Evolutionary conservation across 2,888 invertebrate species (phyloP), one percentile per base, ranked within the genome.

Genomic region (Protodeltote pygarga): DNA sequence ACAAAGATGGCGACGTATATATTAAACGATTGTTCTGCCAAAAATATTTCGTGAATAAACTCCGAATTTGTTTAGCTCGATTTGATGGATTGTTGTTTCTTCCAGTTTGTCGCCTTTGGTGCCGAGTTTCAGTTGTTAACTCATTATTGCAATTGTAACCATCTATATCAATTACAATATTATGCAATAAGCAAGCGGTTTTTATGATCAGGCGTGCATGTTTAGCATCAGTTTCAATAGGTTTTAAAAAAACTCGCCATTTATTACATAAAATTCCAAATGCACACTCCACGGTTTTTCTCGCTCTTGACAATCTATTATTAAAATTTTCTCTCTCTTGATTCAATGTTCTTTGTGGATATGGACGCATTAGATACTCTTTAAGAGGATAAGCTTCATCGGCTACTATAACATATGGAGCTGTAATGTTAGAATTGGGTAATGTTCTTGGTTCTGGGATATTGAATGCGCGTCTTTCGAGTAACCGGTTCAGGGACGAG

Each of bases 381-480:
- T 58, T 50, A 32, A 58, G 42, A 41, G 50, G 50, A 59, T 63
- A 73, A 38, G 63, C 68, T 62, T 68, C 66, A 62, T 73, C 66
- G 35, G 59, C 73, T 40, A 71, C 19, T 48, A 74, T 33, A 47
- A 70, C 71, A 59, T 62, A 61, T 53, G 70, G 75, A 41, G 48
- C 51, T 45, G 24, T 50, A 44, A 62, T 63, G 24, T 62, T 44
- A 52, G 62, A 58, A 47, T 59, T 51, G 14, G 75, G 73, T 57
- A 75, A 53, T 54, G 38, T 45, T 55, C 51, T 62, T 44, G 58
- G 53, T 54, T 37, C 38, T 4, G 60, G 58, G 16, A 62, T 48
- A 53, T 65, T 58, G 5, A 58, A 39, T 34, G 32, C 39, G 2
- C 39, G 33, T 46, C 44, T 64, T 65, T 65, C 51, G 39, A 63